Base-by-base conservation (phyloP, 2,888 invertebrate genomes). In the Fragum sueziense region DNA sequence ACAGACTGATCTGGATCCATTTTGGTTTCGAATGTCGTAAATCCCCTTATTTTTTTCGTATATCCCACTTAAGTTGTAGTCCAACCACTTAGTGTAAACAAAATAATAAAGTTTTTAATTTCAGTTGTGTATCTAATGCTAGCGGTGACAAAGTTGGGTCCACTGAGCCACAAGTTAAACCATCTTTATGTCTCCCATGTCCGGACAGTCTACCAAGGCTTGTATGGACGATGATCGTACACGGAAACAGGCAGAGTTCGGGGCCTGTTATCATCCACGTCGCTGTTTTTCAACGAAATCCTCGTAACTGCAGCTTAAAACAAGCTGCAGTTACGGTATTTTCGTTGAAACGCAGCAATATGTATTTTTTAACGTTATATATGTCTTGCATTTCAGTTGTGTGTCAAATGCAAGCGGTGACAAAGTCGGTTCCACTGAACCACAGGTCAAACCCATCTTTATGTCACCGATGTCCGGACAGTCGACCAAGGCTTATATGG, bases 191-290 rank as follows among this genome's bases (percentile, higher is more conserved):
- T 68, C 75, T 1, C 59, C 73, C 20, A 41, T 70, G 6, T 69
- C 70, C 0, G 69, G 65, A 14, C 14, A 9, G 14, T 29, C 70
- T 1, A 70, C 72, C 14, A 78, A 75, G 33, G 82, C 82, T 29
- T 79, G 75, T 61, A 75, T 73, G 52, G 82, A 80, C 52, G 82
- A 83, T 34, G 82, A 83, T 27, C 74, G 59, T 20, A 83, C 80
- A 3, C 52, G 82, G 22, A 83, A 79, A 80, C 82, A 83, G 75
- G 82, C 80, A 71, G 3, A 14, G 14, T 6, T 37, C 14, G 37
- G 14, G 7, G 7, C 37, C 14, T 37, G 37, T 14, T 37, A 14
- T 37, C n/a, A n/a, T n/a, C n/a, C n/a, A n/a, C n/a, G n/a, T n/a
- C n/a, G n/a, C n/a, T n/a, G n/a, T n/a, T n/a, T n/a, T n/a, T n/a